Evolutionary conservation across 2,888 invertebrate genomes (phyloP).

Genomic region (Psylliodes chrysocephalus): DNA sequence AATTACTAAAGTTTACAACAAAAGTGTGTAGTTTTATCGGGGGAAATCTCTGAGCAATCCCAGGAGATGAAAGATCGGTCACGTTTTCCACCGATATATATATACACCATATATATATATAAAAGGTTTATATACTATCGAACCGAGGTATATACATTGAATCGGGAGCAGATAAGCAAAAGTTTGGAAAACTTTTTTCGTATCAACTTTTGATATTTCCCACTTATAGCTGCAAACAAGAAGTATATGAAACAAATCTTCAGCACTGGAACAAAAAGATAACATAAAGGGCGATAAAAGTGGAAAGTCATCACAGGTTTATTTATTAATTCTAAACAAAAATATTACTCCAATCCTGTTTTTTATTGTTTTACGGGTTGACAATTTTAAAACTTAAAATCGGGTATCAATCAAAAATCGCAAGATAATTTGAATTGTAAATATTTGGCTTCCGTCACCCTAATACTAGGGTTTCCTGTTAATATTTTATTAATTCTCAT

Average conservation of each 20-base stretch:
- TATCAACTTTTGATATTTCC: slow-evolving; percentile 34
- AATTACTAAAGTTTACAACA: slow-evolving; percentile 65
- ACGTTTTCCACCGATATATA: slow-evolving; percentile 62
- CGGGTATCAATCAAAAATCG: too few relatives aligned
- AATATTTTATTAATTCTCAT: too few relatives aligned
- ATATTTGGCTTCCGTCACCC: too few relatives aligned
- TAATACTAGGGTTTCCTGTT: too few relatives aligned
- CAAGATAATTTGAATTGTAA: too few relatives aligned
- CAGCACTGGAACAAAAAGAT: neutral
- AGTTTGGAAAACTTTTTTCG: slow-evolving; percentile 44
- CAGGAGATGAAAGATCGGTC: slow-evolving; percentile 69
- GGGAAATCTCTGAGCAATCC: slow-evolving; percentile 69
- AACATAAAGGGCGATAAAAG: too few relatives aligned
- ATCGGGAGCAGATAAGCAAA: slow-evolving; percentile 42
- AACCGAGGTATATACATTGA: slow-evolving; percentile 47
- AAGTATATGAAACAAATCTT: slow-evolving; percentile 7
- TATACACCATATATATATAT: slow-evolving; percentile 20
- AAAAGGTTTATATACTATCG: neutral
- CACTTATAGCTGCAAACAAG: slow-evolving; percentile 21
- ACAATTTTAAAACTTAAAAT: too few relatives aligned
- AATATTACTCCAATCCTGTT: too few relatives aligned
- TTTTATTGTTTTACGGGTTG: too few relatives aligned
- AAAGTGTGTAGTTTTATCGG: slow-evolving; percentile 70
- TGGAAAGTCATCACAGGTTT: too few relatives aligned
- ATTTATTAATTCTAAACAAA: too few relatives aligned